phyloP scores from a whole-genome alignment of 2,113 vertebrate species.

The Hydrochoerus hydrochaeris region DNA sequence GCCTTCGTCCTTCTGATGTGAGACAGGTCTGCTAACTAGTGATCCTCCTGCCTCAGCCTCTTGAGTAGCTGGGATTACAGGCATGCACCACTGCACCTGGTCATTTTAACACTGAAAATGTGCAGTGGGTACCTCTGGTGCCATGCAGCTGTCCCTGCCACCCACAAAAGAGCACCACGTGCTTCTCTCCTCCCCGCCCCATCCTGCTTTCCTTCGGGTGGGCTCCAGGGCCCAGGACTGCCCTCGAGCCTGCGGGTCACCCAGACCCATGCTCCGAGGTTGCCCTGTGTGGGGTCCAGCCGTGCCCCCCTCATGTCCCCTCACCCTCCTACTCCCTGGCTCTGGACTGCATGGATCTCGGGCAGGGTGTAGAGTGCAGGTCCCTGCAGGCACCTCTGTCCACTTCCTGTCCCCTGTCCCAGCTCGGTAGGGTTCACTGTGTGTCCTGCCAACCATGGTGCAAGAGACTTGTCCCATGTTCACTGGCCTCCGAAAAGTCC shows the following conservation, averaged over 20 bases:
- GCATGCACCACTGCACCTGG: not conserved
- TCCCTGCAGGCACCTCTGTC: not conserved
- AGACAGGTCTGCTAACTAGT: not conserved
- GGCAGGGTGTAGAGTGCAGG: not conserved
- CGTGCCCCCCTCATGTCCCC: not conserved
- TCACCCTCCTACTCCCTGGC: not conserved
- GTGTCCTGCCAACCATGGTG: not conserved
- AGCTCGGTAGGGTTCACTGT: not conserved
- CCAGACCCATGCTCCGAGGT: not conserved
- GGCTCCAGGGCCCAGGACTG: not conserved
- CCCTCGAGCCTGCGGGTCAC: not conserved
- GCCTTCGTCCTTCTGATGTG: too few relatives aligned
- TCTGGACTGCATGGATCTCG: not conserved
- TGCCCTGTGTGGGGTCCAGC: not conserved
- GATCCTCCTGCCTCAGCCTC: not conserved
- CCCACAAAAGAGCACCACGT: not conserved
- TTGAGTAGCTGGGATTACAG: not conserved
- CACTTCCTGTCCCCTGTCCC: not conserved
- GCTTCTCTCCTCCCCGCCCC: not conserved
- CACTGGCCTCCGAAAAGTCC: fast-evolving
- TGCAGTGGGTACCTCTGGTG: not conserved
- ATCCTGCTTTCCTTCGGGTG: not conserved
- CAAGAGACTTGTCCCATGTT: not conserved
- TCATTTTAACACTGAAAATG: not conserved
- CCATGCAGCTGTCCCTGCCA: not conserved